A percentile compares a stretch with the other conserved stretches of the same genome.
Evolutionary conservation across 2,888 invertebrate species (phyloP).

Genomic region (Perdita meconis): DNA sequence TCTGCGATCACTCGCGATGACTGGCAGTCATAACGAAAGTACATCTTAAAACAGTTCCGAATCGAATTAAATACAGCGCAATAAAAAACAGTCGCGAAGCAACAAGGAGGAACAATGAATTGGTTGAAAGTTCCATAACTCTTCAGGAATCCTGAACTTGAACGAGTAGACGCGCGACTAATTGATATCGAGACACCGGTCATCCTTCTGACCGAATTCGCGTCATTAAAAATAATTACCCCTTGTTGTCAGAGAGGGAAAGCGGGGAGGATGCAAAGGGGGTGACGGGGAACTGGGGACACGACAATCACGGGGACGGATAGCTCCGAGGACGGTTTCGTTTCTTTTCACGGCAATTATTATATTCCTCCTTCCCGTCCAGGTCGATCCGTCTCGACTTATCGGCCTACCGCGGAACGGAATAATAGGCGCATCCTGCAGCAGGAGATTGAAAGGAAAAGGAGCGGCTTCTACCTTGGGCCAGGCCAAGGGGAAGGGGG

Average conservation of each 20-base stretch:
- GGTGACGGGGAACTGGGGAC: conserved; percentile 1
- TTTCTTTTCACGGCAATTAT: conserved; percentile 63
- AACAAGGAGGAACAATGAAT: background rate
- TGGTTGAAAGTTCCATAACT: background rate
- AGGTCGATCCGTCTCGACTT: conserved; percentile 68
- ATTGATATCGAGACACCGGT: conserved; percentile 9
- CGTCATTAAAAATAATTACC: conserved; percentile 64
- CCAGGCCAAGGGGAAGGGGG: conserved; percentile 64
- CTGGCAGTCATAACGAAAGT: no score
- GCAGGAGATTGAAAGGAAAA: conserved; percentile 71
- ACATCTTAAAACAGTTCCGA: no score
- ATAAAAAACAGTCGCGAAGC: no score
- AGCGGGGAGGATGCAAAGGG: no score
- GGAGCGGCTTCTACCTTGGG: conserved; percentile 67
- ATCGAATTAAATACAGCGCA: no score
- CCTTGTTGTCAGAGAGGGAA: conserved; percentile 14
- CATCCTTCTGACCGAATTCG: conserved; percentile 29
- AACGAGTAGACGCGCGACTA: background rate
- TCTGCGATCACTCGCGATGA: no score
- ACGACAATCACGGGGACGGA: conserved; percentile 44
- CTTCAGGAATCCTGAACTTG: background rate
- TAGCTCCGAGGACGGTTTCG: conserved; percentile 16
- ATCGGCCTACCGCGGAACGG: conserved; percentile 72
- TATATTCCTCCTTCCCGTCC: conserved; percentile 64
- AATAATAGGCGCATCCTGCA: conserved; percentile 79